Base-by-base conservation (phyloP, 2,113 vertebrate species). In the Hiodon tergisus region DNA sequence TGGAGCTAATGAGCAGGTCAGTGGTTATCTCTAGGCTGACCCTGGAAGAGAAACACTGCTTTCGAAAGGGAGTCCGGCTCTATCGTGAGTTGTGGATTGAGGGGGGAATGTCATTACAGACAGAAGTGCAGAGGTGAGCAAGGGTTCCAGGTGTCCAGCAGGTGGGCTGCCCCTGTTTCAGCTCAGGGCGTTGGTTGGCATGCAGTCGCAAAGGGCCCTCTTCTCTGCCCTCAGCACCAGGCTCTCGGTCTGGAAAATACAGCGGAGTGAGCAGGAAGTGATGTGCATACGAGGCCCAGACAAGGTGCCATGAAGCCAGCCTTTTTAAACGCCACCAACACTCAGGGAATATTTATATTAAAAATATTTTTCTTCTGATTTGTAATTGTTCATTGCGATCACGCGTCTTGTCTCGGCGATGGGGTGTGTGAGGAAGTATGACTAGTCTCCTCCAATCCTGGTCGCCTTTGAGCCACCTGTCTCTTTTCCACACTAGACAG, bases 181-280 rank as follows among this genome's bases (percentile, higher is more conserved):
- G 85, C 86, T 92, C 86, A 98, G 89, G 68, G 91, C 83, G 87
- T 78, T 90, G 3, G 90, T 82, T 46, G 76, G 87, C 91, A 95
- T 93, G 76, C 96, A 98, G 86, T 96, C 95, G 54, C 96, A 98
- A 74, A 97, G 91, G 72, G 94, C 92, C 83, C 94, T 91, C 84
- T 91, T 89, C 86, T 98, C 96, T 0, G 91, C 93, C 88, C 94
- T 89, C 86, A 98, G 89, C 78, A 98, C 93, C 80, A 98, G 88
- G 59, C 80, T 90, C 87, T 97, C 95, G 1, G 95, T 97, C 96
- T 98, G 88, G 2, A 84, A 76, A 80, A 74, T 58, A 81, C 67
- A 72, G 6, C 14, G 66, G 47, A 67, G 1, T 52, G 8, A 67
- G 9, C 17, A 66, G 71, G 31, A 31, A 31, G 31, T 31, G 31